A percentile compares a stretch with the other conserved stretches of the same genome.
These are phyloP conservation scores for Heliconius hermathena DNA, from an alignment of 1,140 invertebrate species.

Conservation along the genomic window DNA sequence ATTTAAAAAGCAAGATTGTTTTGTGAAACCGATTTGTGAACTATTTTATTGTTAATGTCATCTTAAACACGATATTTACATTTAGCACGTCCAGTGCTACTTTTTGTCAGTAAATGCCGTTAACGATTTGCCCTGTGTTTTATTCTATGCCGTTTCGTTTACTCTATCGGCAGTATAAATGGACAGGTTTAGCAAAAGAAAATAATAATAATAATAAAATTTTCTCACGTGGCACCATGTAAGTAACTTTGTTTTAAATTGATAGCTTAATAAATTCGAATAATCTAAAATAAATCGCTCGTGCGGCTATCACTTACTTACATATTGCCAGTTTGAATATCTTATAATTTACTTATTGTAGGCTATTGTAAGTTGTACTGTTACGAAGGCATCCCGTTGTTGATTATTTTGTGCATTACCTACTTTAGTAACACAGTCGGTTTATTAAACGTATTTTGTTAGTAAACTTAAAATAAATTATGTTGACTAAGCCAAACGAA, in stretches of 20 bases:
- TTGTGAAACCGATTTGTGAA: slow-evolving; percentile 75
- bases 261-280: slow-evolving; percentile 31
- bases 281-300: slow-evolving; percentile 30
- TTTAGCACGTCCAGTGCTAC: slow-evolving; percentile 25
- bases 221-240: slow-evolving; percentile 34
- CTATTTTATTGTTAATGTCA: slow-evolving; percentile 29
- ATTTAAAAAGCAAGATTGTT: slow-evolving; percentile 63
- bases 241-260: slow-evolving; percentile 26
- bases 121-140: slow-evolving; percentile 1
- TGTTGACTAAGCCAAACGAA: slow-evolving; percentile 67
- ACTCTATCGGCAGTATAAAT: slow-evolving; percentile 41
- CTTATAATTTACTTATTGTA: slow-evolving; percentile 71
- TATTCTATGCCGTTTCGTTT: background rate
- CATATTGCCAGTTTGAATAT: slow-evolving; percentile 57
- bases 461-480: slow-evolving; percentile 67
- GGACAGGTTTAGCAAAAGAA: slow-evolving; percentile 41
- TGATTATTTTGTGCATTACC: slow-evolving; percentile 71
- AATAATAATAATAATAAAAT: slow-evolving; percentile 2
- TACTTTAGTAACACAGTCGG: slow-evolving; percentile 78
- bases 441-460: slow-evolving; percentile 64
- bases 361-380: slow-evolving; percentile 80
- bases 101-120: slow-evolving; percentile 15
- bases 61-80: slow-evolving; percentile 37
- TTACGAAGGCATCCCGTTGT: slow-evolving; percentile 77
- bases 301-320: slow-evolving; percentile 18